phyloP scores from a whole-genome alignment of 2,888 invertebrate genomes.

The Myathropa florea region DNA sequence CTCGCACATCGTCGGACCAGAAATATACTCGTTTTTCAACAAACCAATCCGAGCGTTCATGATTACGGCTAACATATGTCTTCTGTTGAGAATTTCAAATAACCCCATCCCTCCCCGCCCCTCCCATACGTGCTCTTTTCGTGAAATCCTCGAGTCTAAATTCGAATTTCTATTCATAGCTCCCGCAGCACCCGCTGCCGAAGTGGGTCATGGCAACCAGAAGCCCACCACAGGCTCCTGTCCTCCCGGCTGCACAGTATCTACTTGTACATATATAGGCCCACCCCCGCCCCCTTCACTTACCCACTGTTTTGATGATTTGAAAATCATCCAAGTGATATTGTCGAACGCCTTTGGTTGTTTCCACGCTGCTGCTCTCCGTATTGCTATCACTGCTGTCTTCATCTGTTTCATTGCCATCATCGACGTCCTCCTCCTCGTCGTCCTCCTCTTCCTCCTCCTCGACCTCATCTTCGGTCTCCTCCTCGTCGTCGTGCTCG shows the following conservation, averaged over 20 bases:
- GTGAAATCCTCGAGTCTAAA: slow-evolving; percentile 26
- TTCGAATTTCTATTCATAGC: slow-evolving; percentile 38
- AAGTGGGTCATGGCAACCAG: slow-evolving; percentile 56
- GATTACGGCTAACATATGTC: background rate
- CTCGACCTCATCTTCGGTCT: slow-evolving; percentile 74
- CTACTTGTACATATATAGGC: slow-evolving; percentile 10
- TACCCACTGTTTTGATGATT: slow-evolving; percentile 93
- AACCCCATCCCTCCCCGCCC: background rate
- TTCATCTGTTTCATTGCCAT: slow-evolving; percentile 77
- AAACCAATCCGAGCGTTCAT: background rate
- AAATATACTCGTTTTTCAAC: background rate
- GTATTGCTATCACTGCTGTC: slow-evolving; percentile 74
- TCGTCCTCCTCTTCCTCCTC: slow-evolving; percentile 75
- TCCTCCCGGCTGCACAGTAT: background rate
- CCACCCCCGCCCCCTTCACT: slow-evolving; percentile 79
- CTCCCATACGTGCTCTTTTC: slow-evolving; percentile 4
- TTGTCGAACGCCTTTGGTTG: slow-evolving; percentile 81
- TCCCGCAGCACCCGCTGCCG: background rate
- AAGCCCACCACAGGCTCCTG: background rate
- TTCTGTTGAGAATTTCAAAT: background rate
- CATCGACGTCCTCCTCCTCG: slow-evolving; percentile 77
- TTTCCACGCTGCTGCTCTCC: slow-evolving; percentile 80
- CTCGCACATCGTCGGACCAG: background rate
- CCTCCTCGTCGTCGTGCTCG: slow-evolving; percentile 72
- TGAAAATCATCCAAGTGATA: slow-evolving; percentile 90